Conservation (phyloP, 2,113 vertebrate genomes). For the Sitta europaea region DNA sequence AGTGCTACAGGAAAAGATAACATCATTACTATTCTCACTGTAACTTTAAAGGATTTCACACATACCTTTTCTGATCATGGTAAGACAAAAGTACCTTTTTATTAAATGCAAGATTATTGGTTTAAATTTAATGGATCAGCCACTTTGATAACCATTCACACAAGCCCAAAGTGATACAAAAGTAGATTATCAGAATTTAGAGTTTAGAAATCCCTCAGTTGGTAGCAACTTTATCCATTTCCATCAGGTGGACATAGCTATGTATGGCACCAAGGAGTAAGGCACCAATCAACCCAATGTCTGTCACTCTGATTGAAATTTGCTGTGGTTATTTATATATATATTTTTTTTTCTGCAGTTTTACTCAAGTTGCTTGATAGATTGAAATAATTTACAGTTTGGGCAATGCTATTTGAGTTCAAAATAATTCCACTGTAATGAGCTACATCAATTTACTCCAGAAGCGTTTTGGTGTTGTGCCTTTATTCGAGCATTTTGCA, state of each 20-base stretch:
- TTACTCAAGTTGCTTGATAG: neutral
- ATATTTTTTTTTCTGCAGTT: neutral
- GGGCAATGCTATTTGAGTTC: neutral
- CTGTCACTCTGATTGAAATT: neutral
- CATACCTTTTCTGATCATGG: neutral
- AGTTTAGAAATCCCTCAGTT: neutral
- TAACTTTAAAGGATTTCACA: neutral
- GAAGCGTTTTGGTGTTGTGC: neutral
- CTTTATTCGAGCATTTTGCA: neutral
- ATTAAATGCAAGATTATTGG: neutral
- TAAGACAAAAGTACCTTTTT: neutral
- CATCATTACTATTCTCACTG: neutral
- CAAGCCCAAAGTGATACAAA: neutral
- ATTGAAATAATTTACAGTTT: neutral
- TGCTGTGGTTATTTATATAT: neutral
- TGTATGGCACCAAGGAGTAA: neutral
- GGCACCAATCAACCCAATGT: neutral
- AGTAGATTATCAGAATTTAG: neutral
- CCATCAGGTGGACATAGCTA: neutral
- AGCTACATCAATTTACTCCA: neutral
- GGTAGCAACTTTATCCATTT: neutral
- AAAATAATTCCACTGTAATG: neutral
- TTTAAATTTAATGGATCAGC: neutral
- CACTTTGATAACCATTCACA: neutral
- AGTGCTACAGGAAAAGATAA: neutral